Conservation (phyloP, 2,113 vertebrate genomes). For the Carettochelys insculpta region DNA sequence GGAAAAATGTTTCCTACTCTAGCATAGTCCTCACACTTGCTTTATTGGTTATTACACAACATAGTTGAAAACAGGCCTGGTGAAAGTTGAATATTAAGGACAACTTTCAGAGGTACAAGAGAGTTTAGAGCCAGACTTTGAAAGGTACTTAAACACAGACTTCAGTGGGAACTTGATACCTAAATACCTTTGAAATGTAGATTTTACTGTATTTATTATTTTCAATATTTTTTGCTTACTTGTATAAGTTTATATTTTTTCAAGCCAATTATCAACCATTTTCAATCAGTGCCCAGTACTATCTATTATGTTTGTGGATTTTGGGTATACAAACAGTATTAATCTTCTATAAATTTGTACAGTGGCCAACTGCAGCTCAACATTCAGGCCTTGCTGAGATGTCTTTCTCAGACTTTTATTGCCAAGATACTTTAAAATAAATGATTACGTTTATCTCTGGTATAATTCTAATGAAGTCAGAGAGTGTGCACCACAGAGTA, state of each 20-base stretch:
- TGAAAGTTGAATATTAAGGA: not conserved
- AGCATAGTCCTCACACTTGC: not conserved
- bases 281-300: not conserved
- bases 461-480: not conserved
- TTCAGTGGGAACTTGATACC: not conserved
- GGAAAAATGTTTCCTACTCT: not conserved
- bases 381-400: not conserved
- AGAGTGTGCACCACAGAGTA: not conserved
- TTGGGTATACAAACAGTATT: not conserved
- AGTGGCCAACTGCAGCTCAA: slow-evolving; percentile 10
- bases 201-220: not conserved
- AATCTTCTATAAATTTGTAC: not conserved
- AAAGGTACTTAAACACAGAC: not conserved
- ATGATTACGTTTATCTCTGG: not conserved
- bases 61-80: not conserved
- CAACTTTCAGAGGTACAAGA: not conserved
- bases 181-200: fast-evolving
- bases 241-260: not conserved
- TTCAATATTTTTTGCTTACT: not conserved
- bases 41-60: not conserved
- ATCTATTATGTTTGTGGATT: not conserved
- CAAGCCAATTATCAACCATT: not conserved
- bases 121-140: not conserved
- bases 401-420: not conserved
- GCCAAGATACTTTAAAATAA: slow-evolving; percentile 31